Evolutionary conservation across 2,888 invertebrate species (phyloP).

Genomic region (Lottia gigantea): DNA sequence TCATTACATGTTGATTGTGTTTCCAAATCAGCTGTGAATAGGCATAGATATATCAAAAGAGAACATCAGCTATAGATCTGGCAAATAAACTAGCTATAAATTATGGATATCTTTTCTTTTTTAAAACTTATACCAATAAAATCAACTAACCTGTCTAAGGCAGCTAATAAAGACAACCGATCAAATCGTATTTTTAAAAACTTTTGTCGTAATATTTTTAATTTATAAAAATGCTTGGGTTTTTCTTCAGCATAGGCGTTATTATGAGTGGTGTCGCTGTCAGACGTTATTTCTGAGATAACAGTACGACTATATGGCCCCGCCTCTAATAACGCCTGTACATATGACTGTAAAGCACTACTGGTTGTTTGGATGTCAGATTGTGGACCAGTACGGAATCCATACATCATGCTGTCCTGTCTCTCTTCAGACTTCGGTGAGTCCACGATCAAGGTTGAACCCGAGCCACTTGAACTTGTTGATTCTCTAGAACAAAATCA

Average conservation of each 20-base stretch:
- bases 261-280: conserved; percentile 51
- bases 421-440: conserved; percentile 50
- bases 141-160: conserved; percentile 79
- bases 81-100: no score
- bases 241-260: conserved; percentile 58
- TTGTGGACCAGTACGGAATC: not conserved
- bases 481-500: conserved; percentile 37
- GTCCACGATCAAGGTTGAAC: conserved; percentile 67
- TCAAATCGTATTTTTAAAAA: conserved; percentile 89
- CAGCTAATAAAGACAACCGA: conserved; percentile 87
- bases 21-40: no score
- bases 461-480: conserved; percentile 65
- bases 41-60: no score
- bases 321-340: conserved; percentile 48
- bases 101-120: no score
- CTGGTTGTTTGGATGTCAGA: conserved; percentile 11
- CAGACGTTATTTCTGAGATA: conserved; percentile 41
- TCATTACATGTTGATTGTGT: no score
- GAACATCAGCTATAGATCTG: no score
- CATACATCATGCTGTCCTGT: not conserved
- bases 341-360: conserved; percentile 45
- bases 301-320: conserved; percentile 27
- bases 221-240: conserved; percentile 78
- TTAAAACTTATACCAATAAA: no score
- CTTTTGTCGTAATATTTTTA: conserved; percentile 74